Base-by-base conservation (phyloP, 2,797 vertebrate species). In the Ctenosaura bakeri region DNA sequence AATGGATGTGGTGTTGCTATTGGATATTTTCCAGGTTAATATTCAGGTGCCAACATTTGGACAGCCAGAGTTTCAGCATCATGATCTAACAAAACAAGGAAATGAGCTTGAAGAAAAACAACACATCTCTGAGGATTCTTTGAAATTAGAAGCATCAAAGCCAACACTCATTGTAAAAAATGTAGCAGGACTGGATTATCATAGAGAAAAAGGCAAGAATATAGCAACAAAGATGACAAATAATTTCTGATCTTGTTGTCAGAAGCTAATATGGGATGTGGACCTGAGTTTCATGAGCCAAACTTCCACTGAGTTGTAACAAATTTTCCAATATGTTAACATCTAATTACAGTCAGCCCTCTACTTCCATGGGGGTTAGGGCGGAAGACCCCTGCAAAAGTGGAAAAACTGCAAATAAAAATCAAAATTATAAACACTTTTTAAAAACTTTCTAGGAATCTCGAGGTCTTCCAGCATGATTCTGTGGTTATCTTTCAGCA, bases 201-300 rank as follows among this genome's bases (percentile, higher is more conserved):
- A 35, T 29, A 81, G 84, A 69, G 32, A 87, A 88, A 92, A 95
- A 92, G 95, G 96, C 97, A 89, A 95, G 93, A 10, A 54, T 59
- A 69, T 54, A 78, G 66, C 29, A 93, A 0, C 16, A 77, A n/a
- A 16, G 62, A 56, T 91, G 74, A 74, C 52, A 88, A 85, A 32
- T 38, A 0, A 0, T 66, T 83, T 91, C 20, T 82, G 79, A 77
- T 90, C 73, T 56, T 88, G 74, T 64, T n/a, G 66, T 59, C 9
- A 77, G 82, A 38, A 46, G 26, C n/a, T 66, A 71, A 71, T 59
- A 35, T 52, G 88, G 73, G 79, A 83, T 62, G 29, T 22, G 84
- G 91, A 76, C 1, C 38, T n/a, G 32, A 50, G 74, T 42, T n/a
- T 83, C 71, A 74, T 16, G 38, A 89, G 35, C 7, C n/a, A 81